Conservation (phyloP, 2,113 vertebrate species). For the Passer domesticus region DNA sequence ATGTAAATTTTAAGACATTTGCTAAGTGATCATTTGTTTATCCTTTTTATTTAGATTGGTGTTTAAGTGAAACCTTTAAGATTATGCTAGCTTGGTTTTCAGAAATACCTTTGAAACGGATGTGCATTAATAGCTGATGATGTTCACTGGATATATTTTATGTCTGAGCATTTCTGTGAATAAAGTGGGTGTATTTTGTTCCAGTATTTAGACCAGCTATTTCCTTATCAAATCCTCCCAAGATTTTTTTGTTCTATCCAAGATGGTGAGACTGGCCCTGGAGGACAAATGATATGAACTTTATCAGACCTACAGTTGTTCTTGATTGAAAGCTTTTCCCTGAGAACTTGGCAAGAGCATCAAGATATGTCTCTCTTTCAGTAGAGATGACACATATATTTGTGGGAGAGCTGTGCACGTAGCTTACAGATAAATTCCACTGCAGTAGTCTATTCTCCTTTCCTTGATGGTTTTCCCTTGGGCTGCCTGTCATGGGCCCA, state of each 20-base stretch:
- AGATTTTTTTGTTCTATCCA: neutral
- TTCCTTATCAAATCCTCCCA: neutral
- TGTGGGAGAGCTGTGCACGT: neutral
- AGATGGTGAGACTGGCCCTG: neutral
- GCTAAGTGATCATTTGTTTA: neutral
- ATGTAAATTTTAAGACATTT: neutral
- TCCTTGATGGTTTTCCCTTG: neutral
- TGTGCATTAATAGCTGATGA: neutral
- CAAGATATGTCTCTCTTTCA: neutral
- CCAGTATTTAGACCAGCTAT: neutral
- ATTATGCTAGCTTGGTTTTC: neutral
- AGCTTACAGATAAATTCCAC: neutral
- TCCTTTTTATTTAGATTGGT: neutral
- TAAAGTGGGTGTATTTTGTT: neutral
- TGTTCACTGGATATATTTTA: neutral
- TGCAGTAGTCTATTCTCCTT: neutral
- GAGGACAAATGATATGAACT: neutral
- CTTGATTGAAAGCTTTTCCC: neutral
- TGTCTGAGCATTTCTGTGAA: neutral
- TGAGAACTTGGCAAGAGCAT: neutral
- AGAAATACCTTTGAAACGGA: neutral
- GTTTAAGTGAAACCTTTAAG: neutral
- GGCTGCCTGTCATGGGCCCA: neutral
- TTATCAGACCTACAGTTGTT: neutral
- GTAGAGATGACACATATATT: neutral